Conservation (phyloP, 2,888 invertebrate species). For the Chloromyia formosa region DNA sequence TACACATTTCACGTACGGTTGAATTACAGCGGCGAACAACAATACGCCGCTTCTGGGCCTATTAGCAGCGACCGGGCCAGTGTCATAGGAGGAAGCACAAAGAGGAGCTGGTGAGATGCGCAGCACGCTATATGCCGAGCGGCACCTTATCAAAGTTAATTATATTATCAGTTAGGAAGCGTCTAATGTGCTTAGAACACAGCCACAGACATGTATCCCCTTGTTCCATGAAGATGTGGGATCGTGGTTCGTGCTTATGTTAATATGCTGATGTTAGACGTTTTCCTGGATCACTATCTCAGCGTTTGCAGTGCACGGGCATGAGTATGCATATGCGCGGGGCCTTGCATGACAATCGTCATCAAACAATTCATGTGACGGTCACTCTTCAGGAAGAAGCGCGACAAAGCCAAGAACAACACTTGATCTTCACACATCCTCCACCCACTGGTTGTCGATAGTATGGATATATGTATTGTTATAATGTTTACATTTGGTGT, state of each 20-base stretch:
- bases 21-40: conserved; percentile 4
- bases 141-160: conserved; percentile 15
- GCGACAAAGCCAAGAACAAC: conserved; percentile 14
- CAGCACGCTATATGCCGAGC: conserved; percentile 1
- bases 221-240: neutral
- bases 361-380: neutral
- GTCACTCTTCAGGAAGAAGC: neutral
- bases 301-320: neutral
- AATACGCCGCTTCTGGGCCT: neutral
- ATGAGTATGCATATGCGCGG: neutral
- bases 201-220: neutral
- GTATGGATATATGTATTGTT: neutral
- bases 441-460: conserved; percentile 14
- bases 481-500: neutral
- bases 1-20: conserved; percentile 32
- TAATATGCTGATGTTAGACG: neutral
- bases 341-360: neutral
- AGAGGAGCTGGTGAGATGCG: conserved; percentile 19
- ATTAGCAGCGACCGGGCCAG: conserved; percentile 18
- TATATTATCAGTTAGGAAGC: conserved; percentile 25
- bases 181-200: conserved; percentile 27
- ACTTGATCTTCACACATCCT: conserved; percentile 40
- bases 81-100: conserved; percentile 22
- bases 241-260: neutral
- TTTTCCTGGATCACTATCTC: neutral